Evolutionary conservation across 2,888 invertebrate species (phyloP), one percentile per base, ranked within the genome.

Genomic region (Tinea pellionella): DNA sequence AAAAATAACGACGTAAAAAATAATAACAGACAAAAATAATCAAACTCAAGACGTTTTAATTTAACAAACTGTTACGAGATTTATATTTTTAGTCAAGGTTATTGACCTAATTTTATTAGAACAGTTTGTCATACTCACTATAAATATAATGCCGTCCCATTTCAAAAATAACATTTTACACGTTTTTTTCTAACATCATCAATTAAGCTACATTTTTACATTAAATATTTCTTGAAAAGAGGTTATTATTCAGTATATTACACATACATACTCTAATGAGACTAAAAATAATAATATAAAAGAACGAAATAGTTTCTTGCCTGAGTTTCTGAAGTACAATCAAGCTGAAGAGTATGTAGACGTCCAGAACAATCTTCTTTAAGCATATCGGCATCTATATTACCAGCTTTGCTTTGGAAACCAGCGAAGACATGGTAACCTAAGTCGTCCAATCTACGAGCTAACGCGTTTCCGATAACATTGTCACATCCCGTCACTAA

Each of bases 401-500:
- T 91, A 8, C 91, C 92, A 0, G 89, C 88, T 68, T 91, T 89
- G 69, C 85, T 90, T 66, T 90, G 90, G 76, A 95, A 95, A 63
- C 94, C 95, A 60, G 96, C 96, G 73, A 96, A 95, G n/a, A 96
- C 93, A 53, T 94, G 94, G 75, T 95, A 94, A 32, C 96, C 96
- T 73, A 94, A 87, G 72, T 94, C 94, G 69, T 96, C 95, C 61
- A 96, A 86, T 68, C 92, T 90, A 66, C 93, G 90, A n/a, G 94
- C 95, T 69, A 94, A 82, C 60, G 91, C 90, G 69, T 90, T 91
- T 60, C 93, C 93, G 61, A 94, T 88, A 42, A 91, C 90, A 57
- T 92, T 91, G 76, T 96, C 96, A 75, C 95, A 96, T 61, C 95
- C 95, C 9, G 95, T 95, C 65, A 96, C 90, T 55, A 96, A 79